Conservation (phyloP, 2,888 invertebrate species). For the Branchinecta sandiegonensis region DNA sequence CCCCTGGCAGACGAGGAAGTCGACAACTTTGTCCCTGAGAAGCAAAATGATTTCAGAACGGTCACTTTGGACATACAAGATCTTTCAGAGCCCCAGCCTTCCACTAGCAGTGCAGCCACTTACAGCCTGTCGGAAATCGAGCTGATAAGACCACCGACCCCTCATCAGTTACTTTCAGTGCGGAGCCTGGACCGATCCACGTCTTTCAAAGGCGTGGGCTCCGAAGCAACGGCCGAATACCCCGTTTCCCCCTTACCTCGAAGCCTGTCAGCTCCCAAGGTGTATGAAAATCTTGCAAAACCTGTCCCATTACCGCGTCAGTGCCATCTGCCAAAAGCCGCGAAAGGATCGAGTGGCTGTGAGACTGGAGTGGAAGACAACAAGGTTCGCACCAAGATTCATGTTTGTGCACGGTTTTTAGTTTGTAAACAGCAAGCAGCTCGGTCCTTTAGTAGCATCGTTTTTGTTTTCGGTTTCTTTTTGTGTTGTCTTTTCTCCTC, state of each 20-base stretch:
- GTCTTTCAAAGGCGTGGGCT: background rate
- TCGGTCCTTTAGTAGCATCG: no score
- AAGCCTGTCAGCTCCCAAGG: background rate
- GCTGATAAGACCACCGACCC: background rate
- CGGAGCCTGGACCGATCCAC: background rate
- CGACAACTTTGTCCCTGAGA: background rate
- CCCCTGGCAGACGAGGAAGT: background rate
- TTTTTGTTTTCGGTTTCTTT: no score
- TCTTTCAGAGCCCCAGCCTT: no score
- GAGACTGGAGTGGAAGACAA: no score
- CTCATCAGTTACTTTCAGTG: background rate
- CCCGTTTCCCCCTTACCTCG: background rate
- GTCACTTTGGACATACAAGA: background rate
- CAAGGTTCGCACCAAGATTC: no score
- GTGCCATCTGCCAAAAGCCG: background rate
- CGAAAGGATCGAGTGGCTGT: background rate
- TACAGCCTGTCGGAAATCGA: background rate
- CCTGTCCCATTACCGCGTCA: background rate
- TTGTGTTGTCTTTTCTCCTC: no score
- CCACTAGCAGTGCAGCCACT: no score
- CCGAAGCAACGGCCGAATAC: background rate
- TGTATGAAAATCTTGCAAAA: constrained; percentile 1
- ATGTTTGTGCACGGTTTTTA: no score
- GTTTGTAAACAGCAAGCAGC: no score
- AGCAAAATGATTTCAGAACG: background rate